Conservation (phyloP, 1,140 invertebrate genomes). For the Meteorus sp. region DNA sequence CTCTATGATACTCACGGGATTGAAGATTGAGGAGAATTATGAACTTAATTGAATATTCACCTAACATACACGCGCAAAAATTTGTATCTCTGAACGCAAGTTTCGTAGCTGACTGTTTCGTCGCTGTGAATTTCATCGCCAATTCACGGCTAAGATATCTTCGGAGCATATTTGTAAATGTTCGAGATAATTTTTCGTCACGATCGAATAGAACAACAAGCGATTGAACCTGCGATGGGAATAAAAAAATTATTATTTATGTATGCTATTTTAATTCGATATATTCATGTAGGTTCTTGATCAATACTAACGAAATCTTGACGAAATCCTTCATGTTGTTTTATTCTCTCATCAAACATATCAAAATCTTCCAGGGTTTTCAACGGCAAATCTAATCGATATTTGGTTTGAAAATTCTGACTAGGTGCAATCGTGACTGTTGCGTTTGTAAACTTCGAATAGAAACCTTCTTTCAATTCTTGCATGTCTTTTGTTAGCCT, state of each 20-base stretch:
- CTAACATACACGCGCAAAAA: slow-evolving; percentile 6
- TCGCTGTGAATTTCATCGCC: slow-evolving; percentile 12
- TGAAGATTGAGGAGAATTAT: too few relatives aligned
- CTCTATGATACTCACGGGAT: too few relatives aligned
- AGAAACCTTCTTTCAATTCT: background rate
- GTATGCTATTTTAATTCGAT: background rate
- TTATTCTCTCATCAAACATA: background rate
- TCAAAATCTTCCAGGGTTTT: slow-evolving; percentile 9
- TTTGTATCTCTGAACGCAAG: slow-evolving; percentile 3
- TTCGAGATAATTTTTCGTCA: slow-evolving; percentile 1
- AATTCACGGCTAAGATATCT: slow-evolving; percentile 2
- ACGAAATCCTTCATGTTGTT: background rate
- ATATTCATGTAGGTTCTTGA: background rate
- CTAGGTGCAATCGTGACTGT: background rate
- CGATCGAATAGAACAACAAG: slow-evolving; percentile 1
- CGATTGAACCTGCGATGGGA: background rate
- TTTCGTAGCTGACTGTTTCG: background rate
- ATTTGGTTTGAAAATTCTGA: background rate
- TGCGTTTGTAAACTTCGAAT: background rate
- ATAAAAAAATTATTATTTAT: background rate
- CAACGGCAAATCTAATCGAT: background rate
- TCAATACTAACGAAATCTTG: slow-evolving; percentile 1
- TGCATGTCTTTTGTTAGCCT: background rate
- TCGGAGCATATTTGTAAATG: background rate
- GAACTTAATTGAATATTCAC: too few relatives aligned